A percentile compares a stretch with the other conserved stretches of the same genome.
Evolutionary conservation across 2,113 vertebrate species (phyloP).

Genomic region (Castor canadensis): DNA sequence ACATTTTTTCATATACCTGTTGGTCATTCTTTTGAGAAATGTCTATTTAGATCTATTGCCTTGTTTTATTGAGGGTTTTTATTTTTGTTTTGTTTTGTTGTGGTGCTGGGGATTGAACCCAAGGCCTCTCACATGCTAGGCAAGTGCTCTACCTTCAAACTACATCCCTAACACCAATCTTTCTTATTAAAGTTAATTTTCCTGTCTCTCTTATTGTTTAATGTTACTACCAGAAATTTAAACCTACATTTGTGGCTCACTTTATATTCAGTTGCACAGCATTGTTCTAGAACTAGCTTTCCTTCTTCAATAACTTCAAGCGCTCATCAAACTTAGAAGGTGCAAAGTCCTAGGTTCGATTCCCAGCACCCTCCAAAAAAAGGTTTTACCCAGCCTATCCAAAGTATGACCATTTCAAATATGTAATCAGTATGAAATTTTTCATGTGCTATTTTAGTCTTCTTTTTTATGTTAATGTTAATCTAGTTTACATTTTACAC

Average conservation of each 20-base stretch:
- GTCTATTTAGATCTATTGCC: background rate
- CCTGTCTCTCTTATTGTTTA: too few species aligned
- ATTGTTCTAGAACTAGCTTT: too few species aligned
- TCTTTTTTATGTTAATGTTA: background rate
- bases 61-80: background rate
- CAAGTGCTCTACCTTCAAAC: background rate
- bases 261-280: too few species aligned
- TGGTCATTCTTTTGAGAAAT: background rate
- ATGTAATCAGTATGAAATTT: background rate
- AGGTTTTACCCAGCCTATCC: too few species aligned
- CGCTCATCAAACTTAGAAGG: too few species aligned
- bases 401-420: slow-evolving; percentile 12
- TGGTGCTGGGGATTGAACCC: background rate
- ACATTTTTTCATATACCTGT: too few species aligned
- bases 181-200: too few species aligned
- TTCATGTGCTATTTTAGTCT: background rate
- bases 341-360: too few species aligned
- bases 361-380: too few species aligned
- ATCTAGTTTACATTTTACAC: background rate
- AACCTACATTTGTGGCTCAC: too few species aligned
- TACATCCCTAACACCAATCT: background rate
- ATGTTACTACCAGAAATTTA: too few species aligned
- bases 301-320: too few species aligned
- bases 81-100: background rate
- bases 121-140: background rate